phyloP scores from a whole-genome alignment of 1,140 invertebrate genomes.

The Copidosoma floridanum region DNA sequence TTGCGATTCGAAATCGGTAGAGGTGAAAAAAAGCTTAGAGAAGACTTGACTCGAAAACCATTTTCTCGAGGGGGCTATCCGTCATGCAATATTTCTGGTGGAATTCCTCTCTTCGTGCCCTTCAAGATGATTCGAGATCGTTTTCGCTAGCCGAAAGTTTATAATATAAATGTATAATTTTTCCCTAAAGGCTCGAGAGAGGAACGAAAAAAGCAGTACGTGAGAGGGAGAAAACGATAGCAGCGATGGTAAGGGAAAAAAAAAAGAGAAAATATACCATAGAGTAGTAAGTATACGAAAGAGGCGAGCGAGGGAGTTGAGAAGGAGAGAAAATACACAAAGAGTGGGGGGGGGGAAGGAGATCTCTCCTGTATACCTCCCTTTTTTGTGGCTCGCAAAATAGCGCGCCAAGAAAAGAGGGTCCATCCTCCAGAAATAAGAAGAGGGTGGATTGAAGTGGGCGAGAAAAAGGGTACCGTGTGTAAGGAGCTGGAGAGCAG shows the following conservation, averaged over 20 bases:
- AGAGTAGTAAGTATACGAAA: no score
- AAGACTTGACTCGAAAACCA: neutral
- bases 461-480: neutral
- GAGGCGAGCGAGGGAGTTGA: neutral
- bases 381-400: constrained; percentile 37
- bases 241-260: constrained; percentile 12
- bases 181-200: constrained; percentile 18
- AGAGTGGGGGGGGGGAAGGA: no score
- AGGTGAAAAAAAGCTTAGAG: constrained; percentile 20
- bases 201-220: neutral
- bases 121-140: constrained; percentile 1
- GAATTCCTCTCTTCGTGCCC: constrained; percentile 3
- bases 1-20: constrained; percentile 14
- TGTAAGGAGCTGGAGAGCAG: no score
- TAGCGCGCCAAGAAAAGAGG: constrained; percentile 35
- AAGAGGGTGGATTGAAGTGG: constrained; percentile 22
- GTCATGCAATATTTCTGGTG: constrained; percentile 13
- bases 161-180: constrained; percentile 29
- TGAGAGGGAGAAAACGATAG: neutral
- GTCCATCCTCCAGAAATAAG: constrained; percentile 30
- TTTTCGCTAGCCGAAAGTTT: neutral
- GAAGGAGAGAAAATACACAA: no score
- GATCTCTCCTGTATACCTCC: no score
- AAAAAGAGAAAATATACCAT: no score
- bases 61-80: neutral